A percentile compares a stretch with the other conserved stretches of the same genome.
These are phyloP conservation scores for Camelus dromedarius DNA, from an alignment of 2,113 vertebrate species.

Conservation along the genomic window DNA sequence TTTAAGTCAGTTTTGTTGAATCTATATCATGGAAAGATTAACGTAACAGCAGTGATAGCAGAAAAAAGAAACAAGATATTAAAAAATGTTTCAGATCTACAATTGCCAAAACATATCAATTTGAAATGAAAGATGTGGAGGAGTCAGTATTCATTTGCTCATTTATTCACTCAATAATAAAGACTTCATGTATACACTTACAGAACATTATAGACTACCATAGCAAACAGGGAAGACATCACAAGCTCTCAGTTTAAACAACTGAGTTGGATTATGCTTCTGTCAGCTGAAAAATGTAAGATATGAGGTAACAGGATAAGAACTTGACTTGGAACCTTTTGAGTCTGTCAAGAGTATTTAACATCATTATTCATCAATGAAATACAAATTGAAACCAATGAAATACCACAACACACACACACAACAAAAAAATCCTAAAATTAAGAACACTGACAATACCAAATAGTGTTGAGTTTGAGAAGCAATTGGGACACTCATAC, in stretches of 20 bases:
- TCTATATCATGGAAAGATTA: background rate
- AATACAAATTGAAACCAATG: background rate
- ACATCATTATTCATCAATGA: background rate
- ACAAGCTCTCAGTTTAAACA: background rate
- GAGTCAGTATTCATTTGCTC: background rate
- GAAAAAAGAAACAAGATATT: background rate
- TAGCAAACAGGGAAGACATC: background rate
- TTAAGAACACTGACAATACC: background rate
- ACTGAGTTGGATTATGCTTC: background rate
- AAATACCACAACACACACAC: background rate
- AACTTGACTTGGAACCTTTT: background rate
- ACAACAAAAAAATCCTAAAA: background rate
- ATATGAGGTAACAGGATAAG: background rate
- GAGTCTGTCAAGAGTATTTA: background rate
- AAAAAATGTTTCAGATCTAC: background rate
- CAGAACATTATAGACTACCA: background rate
- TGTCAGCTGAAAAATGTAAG: background rate
- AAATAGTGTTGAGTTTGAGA: background rate
- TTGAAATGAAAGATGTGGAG: background rate
- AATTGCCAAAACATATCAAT: background rate
- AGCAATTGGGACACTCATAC: background rate
- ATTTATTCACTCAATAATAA: background rate
- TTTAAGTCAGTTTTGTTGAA: conserved; percentile 11
- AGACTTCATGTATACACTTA: background rate
- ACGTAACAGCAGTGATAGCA: background rate